These are phyloP conservation scores for Scaptomyza pallida DNA, from an alignment of 1,140 invertebrate species.

Conservation along the genomic window DNA sequence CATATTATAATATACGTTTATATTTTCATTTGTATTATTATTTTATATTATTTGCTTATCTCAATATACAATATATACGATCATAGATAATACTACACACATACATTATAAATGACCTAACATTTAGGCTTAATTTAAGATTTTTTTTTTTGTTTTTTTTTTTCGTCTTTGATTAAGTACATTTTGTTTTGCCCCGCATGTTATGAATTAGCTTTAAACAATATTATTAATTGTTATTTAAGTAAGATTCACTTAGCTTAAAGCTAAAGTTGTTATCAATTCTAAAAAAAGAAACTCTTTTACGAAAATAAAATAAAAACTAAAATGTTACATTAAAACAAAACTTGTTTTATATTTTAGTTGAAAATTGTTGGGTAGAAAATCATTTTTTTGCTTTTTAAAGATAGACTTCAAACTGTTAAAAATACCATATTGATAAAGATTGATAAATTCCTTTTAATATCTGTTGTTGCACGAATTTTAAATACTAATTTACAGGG, in stretches of 20 bases:
- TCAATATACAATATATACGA: slow-evolving; percentile 13
- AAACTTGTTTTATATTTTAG: too few relatives aligned
- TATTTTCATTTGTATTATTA: slow-evolving; percentile 30
- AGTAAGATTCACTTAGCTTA: not conserved
- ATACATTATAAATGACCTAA: not conserved
- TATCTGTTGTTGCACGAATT: not conserved
- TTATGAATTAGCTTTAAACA: not conserved
- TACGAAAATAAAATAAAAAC: too few relatives aligned
- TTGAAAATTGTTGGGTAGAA: too few relatives aligned
- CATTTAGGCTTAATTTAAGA: not conserved
- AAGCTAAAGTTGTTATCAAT: not conserved
- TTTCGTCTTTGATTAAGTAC: slow-evolving; percentile 23
- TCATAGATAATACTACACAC: slow-evolving; percentile 12
- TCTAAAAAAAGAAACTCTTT: too few relatives aligned
- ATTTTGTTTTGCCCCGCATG: slow-evolving; percentile 5
- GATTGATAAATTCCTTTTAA: not conserved
- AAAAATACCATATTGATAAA: not conserved
- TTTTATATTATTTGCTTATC: slow-evolving; percentile 13
- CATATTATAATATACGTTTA: slow-evolving; percentile 43
- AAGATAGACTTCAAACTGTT: not conserved
- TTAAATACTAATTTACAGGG: slow-evolving; percentile 6
- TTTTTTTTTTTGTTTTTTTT: slow-evolving; percentile 7
- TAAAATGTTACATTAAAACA: too few relatives aligned
- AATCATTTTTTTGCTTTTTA: not conserved
- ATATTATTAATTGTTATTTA: not conserved